Base-by-base conservation (phyloP, 1,140 invertebrate genomes). In the Coboldia fuscipes region DNA sequence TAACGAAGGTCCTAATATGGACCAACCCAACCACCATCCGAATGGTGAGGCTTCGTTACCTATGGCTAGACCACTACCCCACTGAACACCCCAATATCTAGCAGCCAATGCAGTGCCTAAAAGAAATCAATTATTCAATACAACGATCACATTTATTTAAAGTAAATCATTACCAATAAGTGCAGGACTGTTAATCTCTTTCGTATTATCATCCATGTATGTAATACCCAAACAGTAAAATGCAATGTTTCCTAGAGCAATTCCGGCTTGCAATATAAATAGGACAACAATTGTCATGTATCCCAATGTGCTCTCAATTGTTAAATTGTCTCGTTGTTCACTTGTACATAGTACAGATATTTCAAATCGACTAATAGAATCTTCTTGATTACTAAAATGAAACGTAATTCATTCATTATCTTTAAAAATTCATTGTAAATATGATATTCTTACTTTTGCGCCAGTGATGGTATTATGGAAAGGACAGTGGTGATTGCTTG, bases 201-300 rank as follows among this genome's bases (percentile, higher is more conserved):
- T 59, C 1, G 68, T 65, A 41, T 73, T 74, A 40, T 75, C 72
- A 38, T 75, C 71, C 18, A 75, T 58, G 44, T 75, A 76, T 3
- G 70, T 65, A 13, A 75, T 54, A 2, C 71, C 72, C 2, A 75
- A 49, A 1, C 68, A 62, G 41, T 63, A 71, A 40, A 71, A 75
- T 0, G 67, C 59, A 26, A 72, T 55, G 13, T 62, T 63, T 7
- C 61, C 65, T 28, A 73, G 51, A 9, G 66, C 70, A 29, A 61
- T 54, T 2, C 66, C 43, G 36, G 74, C 48, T 45, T 75, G 70
- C 0, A 68, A 60, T 0, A 61, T 20, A 35, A 70, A 64, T 0
- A 75, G 43, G 30, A 74, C 42, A 8, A 48, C 44, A 6, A 71
- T 42, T 1, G 60, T 63, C 5, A 22, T 32, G 4, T 31, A 15